Base-by-base conservation (phyloP, 23 tunicate genomes). In the Diplosoma virens region DNA sequence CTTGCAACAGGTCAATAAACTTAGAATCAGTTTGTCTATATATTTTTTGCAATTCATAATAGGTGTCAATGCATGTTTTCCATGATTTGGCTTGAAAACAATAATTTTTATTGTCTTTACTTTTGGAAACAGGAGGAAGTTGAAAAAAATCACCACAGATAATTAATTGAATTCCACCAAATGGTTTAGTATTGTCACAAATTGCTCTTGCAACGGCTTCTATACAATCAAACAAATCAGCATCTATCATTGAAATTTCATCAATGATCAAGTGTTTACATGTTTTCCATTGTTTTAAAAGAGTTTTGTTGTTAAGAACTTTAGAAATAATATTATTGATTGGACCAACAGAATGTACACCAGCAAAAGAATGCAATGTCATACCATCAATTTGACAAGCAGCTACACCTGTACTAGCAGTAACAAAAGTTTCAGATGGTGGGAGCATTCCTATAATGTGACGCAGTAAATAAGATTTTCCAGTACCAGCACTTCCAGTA, bases 401-500 rank as follows among this genome's bases (percentile, higher is more conserved):
- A 24, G 99, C 99, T 0, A 90, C 89, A 41, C 99, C 99, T 1
- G 99, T 94, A 26, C 95, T 88, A 4, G 99, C 99, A 7, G 95
- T 94, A 14, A 94, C 91, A 47, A 80, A 69, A 0, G 95, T 88
- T 21, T 85, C 85, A 4, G 78, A 70, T 2, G 99, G 95, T 16
- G 99, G 95, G 16, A 94, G 50, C 76, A 79, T 55, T 30, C 94
- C 89, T 21, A 94, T 76, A 21, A 88, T 59, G 29, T 88, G 88
- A n/a, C 85, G 77, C 25, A 94, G 76, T 32, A 94, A 56, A 73
- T 66, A 85, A 1, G 97, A 83, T 68, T 90, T 90, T 66, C 97
- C 97, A 16, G 99, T 94, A 56, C 99, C 99, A 30, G 99, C 99
- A 76, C 95, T 84, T 1, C 99, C 99, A 66, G 99, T 83, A 60